Evolutionary conservation across 2,888 invertebrate species (phyloP).

Genomic region (Clunio marinus): DNA sequence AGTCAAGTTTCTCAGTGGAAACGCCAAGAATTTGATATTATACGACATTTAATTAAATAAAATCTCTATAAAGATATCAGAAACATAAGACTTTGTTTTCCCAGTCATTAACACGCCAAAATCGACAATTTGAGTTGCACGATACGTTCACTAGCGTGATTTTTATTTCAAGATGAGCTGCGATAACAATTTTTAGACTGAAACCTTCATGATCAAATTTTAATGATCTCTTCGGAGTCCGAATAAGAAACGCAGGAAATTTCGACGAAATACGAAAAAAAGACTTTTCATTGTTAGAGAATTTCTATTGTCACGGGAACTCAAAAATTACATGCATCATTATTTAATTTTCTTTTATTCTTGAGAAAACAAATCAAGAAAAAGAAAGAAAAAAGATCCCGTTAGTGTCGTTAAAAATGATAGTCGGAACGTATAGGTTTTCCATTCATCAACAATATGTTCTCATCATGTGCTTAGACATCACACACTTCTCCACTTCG

Average conservation of each 20-base stretch:
- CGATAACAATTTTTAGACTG: too few species aligned
- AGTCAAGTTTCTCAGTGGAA: neutral
- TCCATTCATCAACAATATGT: too few species aligned
- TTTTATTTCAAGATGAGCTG: neutral
- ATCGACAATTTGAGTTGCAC: too few species aligned
- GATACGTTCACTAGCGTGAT: neutral
- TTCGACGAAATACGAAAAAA: too few species aligned
- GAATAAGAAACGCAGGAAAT: too few species aligned
- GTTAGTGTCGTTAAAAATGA: conserved; percentile 10
- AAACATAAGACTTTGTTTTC: conserved; percentile 5
- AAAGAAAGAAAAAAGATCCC: neutral
- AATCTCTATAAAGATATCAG: conserved; percentile 1
- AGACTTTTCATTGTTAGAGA: too few species aligned
- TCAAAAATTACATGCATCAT: neutral
- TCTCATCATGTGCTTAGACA: too few species aligned
- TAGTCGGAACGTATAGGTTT: too few species aligned
- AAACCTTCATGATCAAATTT: too few species aligned
- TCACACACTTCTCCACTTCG: too few species aligned
- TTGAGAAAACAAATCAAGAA: neutral
- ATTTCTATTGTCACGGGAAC: neutral
- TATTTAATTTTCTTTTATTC: conserved; percentile 4
- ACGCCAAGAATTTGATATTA: neutral
- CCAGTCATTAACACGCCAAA: neutral
- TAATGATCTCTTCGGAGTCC: too few species aligned
- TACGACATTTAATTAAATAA: conserved; percentile 2